These are phyloP conservation scores for Cheilosia scutellata DNA, from an alignment of 2,888 invertebrate genomes.

Conservation along the genomic window DNA sequence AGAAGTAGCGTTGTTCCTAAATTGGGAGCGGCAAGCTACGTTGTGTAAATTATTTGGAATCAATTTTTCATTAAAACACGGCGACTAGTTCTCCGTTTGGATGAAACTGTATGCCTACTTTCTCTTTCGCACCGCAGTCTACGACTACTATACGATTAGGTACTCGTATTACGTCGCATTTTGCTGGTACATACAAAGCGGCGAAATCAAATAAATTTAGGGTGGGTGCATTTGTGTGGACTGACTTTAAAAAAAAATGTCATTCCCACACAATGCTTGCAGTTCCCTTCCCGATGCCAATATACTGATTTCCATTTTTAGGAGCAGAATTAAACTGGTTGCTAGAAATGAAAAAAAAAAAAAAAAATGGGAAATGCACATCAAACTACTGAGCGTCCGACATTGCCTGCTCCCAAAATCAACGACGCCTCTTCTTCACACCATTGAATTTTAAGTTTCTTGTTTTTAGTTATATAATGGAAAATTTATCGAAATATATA, in stretches of 20 bases:
- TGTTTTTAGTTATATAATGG: conserved; percentile 35
- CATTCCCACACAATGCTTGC: too few relatives aligned
- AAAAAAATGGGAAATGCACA: neutral
- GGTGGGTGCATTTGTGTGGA: too few relatives aligned
- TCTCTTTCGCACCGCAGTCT: conserved; percentile 19
- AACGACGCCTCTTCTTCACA: conserved; percentile 45
- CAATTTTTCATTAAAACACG: neutral
- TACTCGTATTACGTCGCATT: neutral
- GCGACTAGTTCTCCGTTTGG: neutral
- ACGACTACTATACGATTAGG: neutral
- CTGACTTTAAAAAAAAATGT: neutral
- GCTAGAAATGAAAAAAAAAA: neutral
- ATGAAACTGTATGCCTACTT: neutral
- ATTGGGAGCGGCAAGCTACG: conserved; percentile 21
- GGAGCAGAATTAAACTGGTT: neutral
- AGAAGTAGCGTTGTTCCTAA: conserved; percentile 10
- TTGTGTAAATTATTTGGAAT: neutral
- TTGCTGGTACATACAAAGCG: too few relatives aligned
- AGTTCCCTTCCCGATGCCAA: neutral
- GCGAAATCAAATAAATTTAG: too few relatives aligned
- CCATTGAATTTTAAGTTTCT: conserved; percentile 9
- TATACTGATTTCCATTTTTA: neutral
- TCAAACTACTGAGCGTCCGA: neutral
- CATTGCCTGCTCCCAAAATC: conserved; percentile 11
- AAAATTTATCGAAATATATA: conserved; percentile 9